Evolutionary conservation across 2,797 vertebrate species (phyloP), one percentile per base, ranked within the genome.

Genomic region (Propithecus perrieri): DNA sequence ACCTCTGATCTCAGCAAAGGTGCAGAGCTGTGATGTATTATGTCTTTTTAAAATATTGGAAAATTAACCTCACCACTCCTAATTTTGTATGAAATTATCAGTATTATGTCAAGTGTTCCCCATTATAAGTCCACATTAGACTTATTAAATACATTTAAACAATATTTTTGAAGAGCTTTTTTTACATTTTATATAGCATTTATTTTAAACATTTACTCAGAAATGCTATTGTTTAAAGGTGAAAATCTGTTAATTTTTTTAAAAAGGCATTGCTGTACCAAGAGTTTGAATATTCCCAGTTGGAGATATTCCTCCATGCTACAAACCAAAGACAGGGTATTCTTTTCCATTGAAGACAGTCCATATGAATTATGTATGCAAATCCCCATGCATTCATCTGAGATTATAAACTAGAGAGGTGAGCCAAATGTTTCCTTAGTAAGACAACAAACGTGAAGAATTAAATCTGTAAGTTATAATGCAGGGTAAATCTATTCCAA

Each of bases 371-470:
- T 91, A 91, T n/a, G 15, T 75, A 95, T 94, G n/a, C 43, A 94
- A 97, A 96, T 94, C 53, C 35, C 24, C 33, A 90, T 33, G 43
- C 85, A 95, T 95, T 95, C 59, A 69, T 67, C 57, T 83, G 85
- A 91, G 78, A 95, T 96, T 90, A 98, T 59, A 89, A 92, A 91
- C 80, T 35, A 26, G 96, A 91, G 67, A 93, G 38, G 57, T 76
- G 38, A 95, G 38, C 94, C 74, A 86, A 89, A 91, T 69, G 26
- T 88, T 95, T 96, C 85, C 24, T 93, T 76, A 79, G 76, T 79
- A 79, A 96, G 96, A 97, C 63, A 96, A 97, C 69, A 96, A 96
- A 96, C 33, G 33, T 48, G 35, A 96, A 94, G 78, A 95, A 96
- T 95, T 95, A 86, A 86, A 92, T 79, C 61, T 81, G 7, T 88